Evolutionary conservation across 2,797 vertebrate genomes (phyloP).

Genomic region (Momotus momota): DNA sequence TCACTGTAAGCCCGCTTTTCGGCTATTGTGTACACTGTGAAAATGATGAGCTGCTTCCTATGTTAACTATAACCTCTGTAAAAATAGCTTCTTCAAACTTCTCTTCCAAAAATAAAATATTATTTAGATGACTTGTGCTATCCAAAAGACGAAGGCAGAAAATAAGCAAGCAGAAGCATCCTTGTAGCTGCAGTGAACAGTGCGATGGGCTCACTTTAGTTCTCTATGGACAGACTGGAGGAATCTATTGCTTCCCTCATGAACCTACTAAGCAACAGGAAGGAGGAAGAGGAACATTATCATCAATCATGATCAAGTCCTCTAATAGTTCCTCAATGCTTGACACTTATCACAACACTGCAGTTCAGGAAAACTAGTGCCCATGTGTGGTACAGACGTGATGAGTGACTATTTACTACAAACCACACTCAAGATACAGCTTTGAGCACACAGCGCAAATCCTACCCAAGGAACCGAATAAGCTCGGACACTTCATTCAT

Average conservation of each 20-base stretch:
- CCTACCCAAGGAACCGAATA: background rate
- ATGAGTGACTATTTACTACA: background rate
- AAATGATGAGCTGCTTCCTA: background rate
- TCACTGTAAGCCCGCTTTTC: background rate
- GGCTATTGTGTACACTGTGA: background rate
- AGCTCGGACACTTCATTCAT: background rate
- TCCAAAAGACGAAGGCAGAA: background rate
- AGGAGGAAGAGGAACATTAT: background rate
- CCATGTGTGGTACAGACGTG: background rate
- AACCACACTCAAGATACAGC: background rate
- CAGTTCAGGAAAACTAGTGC: background rate
- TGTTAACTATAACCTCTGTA: background rate
- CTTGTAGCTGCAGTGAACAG: background rate
- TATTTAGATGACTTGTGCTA: background rate
- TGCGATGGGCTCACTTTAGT: background rate
- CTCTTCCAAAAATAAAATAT: background rate
- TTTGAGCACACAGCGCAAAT: background rate
- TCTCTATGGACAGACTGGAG: background rate
- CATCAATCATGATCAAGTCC: background rate
- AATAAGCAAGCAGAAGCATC: background rate
- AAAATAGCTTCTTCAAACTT: slow-evolving; percentile 22
- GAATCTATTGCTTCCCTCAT: background rate
- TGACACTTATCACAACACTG: background rate
- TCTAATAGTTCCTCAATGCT: background rate
- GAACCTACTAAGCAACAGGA: background rate